phyloP scores from a whole-genome alignment of 2,113 vertebrate species.

The Oxyruncus cristatus region DNA sequence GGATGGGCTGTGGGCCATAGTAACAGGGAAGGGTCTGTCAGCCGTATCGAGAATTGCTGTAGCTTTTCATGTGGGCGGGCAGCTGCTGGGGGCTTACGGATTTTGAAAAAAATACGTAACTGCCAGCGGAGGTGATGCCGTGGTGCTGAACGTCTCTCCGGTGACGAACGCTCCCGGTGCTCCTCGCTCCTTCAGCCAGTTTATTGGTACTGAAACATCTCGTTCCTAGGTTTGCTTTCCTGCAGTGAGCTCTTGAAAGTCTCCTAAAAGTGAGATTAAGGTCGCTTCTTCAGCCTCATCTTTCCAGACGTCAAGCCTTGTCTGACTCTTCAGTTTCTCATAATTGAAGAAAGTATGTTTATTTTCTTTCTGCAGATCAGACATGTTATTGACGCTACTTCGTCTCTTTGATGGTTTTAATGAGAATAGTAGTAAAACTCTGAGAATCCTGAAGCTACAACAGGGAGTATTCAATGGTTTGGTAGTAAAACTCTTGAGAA shows the following conservation, averaged over 20 bases:
- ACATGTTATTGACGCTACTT: not conserved
- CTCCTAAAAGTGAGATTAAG: no score
- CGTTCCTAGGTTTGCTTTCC: not conserved
- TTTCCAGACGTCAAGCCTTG: not conserved
- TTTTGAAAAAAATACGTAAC: fast-evolving
- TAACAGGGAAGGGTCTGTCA: not conserved
- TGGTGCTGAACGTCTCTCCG: fast-evolving
- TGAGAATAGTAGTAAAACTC: not conserved
- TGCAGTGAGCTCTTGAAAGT: not conserved
- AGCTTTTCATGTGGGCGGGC: not conserved
- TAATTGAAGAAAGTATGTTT: not conserved
- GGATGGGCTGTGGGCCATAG: not conserved
- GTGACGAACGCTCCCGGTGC: fast-evolving
- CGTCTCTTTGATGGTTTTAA: not conserved
- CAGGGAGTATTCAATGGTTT: not conserved
- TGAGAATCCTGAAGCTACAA: not conserved
- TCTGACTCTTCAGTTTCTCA: not conserved
- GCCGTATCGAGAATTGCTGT: not conserved
- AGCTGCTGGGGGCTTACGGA: fast-evolving
- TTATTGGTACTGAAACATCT: fast-evolving
- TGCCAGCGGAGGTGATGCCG: fast-evolving
- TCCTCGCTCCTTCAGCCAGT: not conserved
- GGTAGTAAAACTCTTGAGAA: not conserved
- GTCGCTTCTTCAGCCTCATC: not conserved
- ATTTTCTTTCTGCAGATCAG: not conserved